phyloP scores from a whole-genome alignment of 2,113 vertebrate species.

The Gobius niger region DNA sequence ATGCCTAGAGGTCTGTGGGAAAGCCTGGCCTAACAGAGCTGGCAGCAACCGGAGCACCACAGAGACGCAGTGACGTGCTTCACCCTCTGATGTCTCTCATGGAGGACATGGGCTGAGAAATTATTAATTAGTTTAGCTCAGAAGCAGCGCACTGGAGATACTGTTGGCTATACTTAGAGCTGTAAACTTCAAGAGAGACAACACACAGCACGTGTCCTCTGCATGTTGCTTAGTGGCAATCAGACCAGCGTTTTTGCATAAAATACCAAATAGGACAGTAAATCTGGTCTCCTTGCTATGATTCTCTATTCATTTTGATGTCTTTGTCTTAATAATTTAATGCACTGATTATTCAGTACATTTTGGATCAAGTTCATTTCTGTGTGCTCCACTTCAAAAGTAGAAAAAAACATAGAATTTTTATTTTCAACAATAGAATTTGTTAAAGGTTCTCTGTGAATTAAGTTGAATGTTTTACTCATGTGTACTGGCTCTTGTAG shows the following conservation, averaged over 20 bases:
- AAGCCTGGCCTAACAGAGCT: conserved; percentile 64
- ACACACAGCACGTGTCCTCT: conserved; percentile 15
- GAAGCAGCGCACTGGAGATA: conserved; percentile 68
- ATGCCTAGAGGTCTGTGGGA: conserved; percentile 64
- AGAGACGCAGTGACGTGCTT: conserved; percentile 59
- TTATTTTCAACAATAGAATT: too few relatives aligned
- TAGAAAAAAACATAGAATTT: too few relatives aligned
- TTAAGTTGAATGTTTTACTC: too few relatives aligned
- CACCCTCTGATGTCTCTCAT: conserved; percentile 69
- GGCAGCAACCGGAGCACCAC: conserved; percentile 64
- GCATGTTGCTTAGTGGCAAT: conserved; percentile 3
- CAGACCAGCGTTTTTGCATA: background rate
- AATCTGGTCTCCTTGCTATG: too few relatives aligned
- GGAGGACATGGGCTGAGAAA: conserved; percentile 75
- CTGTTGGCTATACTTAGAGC: conserved; percentile 61
- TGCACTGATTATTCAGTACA: too few relatives aligned
- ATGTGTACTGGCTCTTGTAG: too few relatives aligned
- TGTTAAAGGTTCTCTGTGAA: too few relatives aligned
- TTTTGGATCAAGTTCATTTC: too few relatives aligned
- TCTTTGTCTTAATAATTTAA: too few relatives aligned
- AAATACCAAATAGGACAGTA: too few relatives aligned
- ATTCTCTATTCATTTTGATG: too few relatives aligned
- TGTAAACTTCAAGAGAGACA: conserved; percentile 26
- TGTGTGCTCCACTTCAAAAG: too few relatives aligned
- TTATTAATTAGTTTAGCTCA: conserved; percentile 78